Evolutionary conservation across 2,113 vertebrate species (phyloP).

Genomic region (Epinephelus cyanopodus): DNA sequence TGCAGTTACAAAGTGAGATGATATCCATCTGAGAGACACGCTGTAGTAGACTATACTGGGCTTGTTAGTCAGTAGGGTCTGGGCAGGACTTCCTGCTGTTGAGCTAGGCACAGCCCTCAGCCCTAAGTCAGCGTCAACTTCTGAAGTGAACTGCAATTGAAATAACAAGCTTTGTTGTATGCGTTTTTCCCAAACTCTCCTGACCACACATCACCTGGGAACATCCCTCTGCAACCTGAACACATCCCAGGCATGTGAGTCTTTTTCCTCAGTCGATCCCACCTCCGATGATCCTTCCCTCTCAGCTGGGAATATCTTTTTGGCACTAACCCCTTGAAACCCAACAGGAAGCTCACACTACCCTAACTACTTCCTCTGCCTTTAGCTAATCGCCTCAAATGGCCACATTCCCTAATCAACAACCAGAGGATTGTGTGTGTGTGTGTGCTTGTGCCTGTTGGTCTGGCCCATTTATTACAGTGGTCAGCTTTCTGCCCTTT

Average conservation of each 20-base stretch:
- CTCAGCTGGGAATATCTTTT: slow-evolving; percentile 17
- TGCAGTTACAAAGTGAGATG: not conserved
- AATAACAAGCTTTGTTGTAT: not conserved
- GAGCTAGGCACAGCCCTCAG: slow-evolving; percentile 30
- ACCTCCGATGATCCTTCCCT: not conserved
- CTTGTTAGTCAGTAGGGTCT: slow-evolving; percentile 37
- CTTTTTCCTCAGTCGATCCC: not conserved
- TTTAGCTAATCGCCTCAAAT: slow-evolving; percentile 23
- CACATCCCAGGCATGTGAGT: not conserved
- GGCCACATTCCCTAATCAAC: not conserved
- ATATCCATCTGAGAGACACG: slow-evolving; percentile 11
- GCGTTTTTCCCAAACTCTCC: not conserved
- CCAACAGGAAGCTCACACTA: slow-evolving; percentile 47
- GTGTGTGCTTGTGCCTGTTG: not conserved
- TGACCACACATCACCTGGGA: slow-evolving; percentile 11
- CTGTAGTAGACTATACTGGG: not conserved
- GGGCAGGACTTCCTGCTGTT: slow-evolving; percentile 64
- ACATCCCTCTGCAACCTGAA: not conserved
- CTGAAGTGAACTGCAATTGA: not conserved
- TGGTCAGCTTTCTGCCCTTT: slow-evolving; percentile 78
- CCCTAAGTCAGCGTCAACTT: slow-evolving; percentile 13
- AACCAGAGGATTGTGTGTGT: not conserved
- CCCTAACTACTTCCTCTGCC: slow-evolving; percentile 46
- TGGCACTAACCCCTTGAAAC: not conserved
- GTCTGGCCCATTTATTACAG: slow-evolving; percentile 18